Base-by-base conservation (phyloP, 2,888 invertebrate genomes). In the Meiosimyza decipiens region DNA sequence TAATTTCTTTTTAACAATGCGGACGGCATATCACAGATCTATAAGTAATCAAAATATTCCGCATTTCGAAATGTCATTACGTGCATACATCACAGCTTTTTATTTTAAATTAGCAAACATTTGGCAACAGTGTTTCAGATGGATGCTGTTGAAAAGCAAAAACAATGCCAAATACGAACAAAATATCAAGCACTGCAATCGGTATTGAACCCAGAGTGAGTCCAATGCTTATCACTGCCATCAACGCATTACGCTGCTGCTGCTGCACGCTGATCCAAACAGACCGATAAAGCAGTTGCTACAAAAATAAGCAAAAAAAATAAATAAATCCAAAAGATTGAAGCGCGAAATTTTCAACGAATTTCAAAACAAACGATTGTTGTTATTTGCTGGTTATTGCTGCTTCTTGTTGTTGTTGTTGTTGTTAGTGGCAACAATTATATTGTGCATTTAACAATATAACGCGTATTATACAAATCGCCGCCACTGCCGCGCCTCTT, bases 291-390 rank as follows among this genome's bases (percentile, higher is more conserved):
- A 63, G 7, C 33, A 63, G 16, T 49, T n/a, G 51, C 60, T 16
- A 13, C 49, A 51, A 40, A 40, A 13, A 62, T 28, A 62, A 28
- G 28, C 28, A 3, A 6, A 47, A 63, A 1, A 63, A 12, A 5
- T n/a, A 47, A 11, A 22, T 16, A 63, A 47, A 63, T 49, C 50
- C 22, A 47, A 51, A 51, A 64, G 64, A 64, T 64, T 64, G 22
- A 28, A 64, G 51, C 64, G 64, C 64, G 64, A 64, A 64, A 64
- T 64, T 50, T 63, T 63, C 62, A 70, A 22, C 62, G 70, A 63
- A 62, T 76, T 79, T 79, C 79, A 78, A 81, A 83, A 79, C 80
- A 82, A 83, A 83, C 81, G 83, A 81, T 80, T 72, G 70, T 63
- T 70, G 62, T 16, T 70, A 47, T 12, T 68, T 60, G 60, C 15